A percentile compares a stretch with the other conserved stretches of the same genome.
phyloP scores from a whole-genome alignment of 2,888 invertebrate genomes.

The Tetranychus truncatus region DNA sequence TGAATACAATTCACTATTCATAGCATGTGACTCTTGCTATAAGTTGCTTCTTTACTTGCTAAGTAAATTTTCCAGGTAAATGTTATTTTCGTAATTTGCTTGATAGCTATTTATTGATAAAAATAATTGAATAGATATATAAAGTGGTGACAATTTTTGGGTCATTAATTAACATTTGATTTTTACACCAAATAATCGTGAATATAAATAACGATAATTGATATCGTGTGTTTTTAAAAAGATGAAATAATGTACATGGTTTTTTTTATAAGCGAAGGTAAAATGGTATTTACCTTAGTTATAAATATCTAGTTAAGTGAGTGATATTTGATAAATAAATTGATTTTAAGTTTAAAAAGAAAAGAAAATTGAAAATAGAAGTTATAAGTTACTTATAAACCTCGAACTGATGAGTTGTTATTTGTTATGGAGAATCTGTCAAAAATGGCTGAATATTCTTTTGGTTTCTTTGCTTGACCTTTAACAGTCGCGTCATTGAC shows the following conservation, averaged over 20 bases:
- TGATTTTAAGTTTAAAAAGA: neutral
- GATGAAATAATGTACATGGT: neutral
- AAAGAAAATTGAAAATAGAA: neutral
- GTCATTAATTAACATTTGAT: neutral
- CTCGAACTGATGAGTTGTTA: neutral
- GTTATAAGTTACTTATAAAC: neutral
- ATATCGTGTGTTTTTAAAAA: neutral
- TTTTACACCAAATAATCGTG: neutral
- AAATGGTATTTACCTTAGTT: no score
- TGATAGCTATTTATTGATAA: no score
- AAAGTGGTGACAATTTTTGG: neutral
- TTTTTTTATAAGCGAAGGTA: no score
- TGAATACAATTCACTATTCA: no score
- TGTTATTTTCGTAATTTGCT: no score
- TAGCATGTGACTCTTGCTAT: no score
- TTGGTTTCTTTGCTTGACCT: constrained; percentile 94
- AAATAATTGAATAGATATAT: no score
- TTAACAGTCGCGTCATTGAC: constrained; percentile 98
- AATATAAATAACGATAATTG: neutral
- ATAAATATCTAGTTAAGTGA: no score
- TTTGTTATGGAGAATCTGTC: neutral
- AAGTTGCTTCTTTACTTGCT: no score
- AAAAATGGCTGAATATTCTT: neutral
- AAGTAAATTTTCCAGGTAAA: no score
- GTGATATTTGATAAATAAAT: neutral